phyloP scores from a whole-genome alignment of 2,888 invertebrate species.

The Heliconius hortense region DNA sequence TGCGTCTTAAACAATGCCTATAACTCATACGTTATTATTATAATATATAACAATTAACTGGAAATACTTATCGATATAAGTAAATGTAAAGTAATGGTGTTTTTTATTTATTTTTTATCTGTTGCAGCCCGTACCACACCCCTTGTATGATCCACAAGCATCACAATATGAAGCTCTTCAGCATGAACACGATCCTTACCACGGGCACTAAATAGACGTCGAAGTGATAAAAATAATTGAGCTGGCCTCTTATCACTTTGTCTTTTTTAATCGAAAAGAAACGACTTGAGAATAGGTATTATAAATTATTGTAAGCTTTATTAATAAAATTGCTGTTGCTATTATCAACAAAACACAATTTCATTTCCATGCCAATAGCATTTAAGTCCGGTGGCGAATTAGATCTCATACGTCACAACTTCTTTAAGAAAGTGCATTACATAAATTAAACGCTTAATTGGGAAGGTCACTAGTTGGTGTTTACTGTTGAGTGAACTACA shows the following conservation, averaged over 20 bases:
- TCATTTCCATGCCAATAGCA: slow-evolving; percentile 6
- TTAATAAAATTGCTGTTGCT: slow-evolving; percentile 3
- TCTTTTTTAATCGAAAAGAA: slow-evolving; percentile 49
- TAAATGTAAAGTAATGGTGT: slow-evolving; percentile 26
- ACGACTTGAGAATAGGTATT: neutral
- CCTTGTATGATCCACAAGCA: slow-evolving; percentile 46
- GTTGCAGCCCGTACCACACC: slow-evolving; percentile 47
- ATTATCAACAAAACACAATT: neutral
- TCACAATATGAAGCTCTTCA: slow-evolving; percentile 46
- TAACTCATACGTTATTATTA: neutral
- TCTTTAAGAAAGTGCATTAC: slow-evolving; percentile 75
- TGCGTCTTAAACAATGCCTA: slow-evolving; percentile 34
- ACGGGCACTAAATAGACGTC: slow-evolving; percentile 55
- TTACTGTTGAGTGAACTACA: slow-evolving; percentile 51
- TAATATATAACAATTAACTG: slow-evolving; percentile 35
- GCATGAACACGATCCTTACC: slow-evolving; percentile 66
- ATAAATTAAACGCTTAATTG: slow-evolving; percentile 79
- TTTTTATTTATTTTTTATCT: slow-evolving; percentile 40
- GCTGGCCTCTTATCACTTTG: slow-evolving; percentile 40
- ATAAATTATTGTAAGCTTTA: neutral
- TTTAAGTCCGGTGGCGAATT: slow-evolving; percentile 5
- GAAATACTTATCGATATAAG: slow-evolving; percentile 32
- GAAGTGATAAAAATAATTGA: slow-evolving; percentile 36
- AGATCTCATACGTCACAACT: slow-evolving; percentile 54
- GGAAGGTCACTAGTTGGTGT: slow-evolving; percentile 70